Percentiles rank a stretch among this genome's conserved stretches.
These are phyloP conservation scores for Psettodes erumei DNA, from an alignment of 2,113 vertebrate genomes.

Conservation along the genomic window DNA sequence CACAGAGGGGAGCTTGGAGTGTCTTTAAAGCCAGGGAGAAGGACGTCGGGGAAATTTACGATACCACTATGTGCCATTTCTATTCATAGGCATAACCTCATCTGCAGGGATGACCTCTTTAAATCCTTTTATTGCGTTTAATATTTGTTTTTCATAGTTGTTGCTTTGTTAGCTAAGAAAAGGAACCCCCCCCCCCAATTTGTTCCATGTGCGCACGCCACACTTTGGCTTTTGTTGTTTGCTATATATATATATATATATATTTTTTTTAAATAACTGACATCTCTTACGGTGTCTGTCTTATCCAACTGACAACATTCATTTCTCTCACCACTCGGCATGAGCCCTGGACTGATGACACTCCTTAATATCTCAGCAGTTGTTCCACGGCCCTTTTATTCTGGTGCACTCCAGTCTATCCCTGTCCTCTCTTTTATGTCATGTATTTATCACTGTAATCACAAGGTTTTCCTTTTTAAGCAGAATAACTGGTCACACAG, in stretches of 20 bases:
- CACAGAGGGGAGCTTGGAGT: neutral
- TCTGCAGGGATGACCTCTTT: constrained; percentile 10
- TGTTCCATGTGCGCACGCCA: constrained; percentile 7
- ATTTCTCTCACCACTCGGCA: constrained; percentile 47
- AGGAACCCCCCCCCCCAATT: neutral
- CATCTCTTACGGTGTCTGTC: constrained; percentile 41
- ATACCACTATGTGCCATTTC: constrained; percentile 9
- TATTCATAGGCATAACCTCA: constrained; percentile 17
- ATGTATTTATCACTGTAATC: constrained; percentile 77
- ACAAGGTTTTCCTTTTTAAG: constrained; percentile 64
- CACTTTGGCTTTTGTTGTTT: neutral
- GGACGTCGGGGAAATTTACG: constrained; percentile 18
- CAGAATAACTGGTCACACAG: constrained; percentile 58
- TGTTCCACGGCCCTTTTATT: constrained; percentile 53
- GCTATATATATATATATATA: too few species aligned
- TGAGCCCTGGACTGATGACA: constrained; percentile 50
- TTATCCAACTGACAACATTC: constrained; percentile 67
- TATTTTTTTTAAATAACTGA: constrained; percentile 61
- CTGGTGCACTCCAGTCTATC: constrained; percentile 21
- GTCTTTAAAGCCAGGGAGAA: constrained; percentile 30
- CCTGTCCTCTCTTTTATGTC: constrained; percentile 61
- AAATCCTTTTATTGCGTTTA: neutral
- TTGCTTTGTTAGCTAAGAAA: constrained; percentile 3
- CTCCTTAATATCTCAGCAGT: constrained; percentile 61
- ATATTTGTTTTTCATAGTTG: constrained; percentile 6